Evolutionary conservation across 1,140 invertebrate species (phyloP).

Genomic region (Saccostrea glomerata): DNA sequence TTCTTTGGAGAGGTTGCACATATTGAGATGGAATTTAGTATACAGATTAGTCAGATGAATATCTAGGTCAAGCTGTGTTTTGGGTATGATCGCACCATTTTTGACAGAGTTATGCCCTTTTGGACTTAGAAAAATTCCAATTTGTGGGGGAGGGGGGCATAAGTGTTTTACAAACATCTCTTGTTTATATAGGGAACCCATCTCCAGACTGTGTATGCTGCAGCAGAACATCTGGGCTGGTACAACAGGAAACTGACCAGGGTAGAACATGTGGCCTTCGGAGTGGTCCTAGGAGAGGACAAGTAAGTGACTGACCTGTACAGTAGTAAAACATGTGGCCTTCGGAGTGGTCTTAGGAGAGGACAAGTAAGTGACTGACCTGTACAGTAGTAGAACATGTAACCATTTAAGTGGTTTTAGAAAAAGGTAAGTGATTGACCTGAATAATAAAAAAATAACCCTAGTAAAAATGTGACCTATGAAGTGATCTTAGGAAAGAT

Average conservation of each 20-base stretch:
- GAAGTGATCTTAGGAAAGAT: constrained; percentile 83
- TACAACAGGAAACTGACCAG: constrained; percentile 82
- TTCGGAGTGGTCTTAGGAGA: constrained; percentile 99
- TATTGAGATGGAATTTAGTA: no score
- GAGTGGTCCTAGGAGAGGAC: constrained; percentile 98
- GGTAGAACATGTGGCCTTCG: constrained; percentile 96
- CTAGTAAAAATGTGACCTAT: constrained; percentile 94
- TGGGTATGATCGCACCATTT: no score
- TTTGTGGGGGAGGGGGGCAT: no score
- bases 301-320: constrained; percentile 81
- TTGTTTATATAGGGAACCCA: constrained; percentile 83
- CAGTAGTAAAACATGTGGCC: constrained; percentile 91
- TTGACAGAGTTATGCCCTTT: no score
- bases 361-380: constrained; percentile 83
- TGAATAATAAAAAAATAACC: constrained; percentile 81
- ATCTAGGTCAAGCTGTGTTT: no score
- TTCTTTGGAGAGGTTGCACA: no score
- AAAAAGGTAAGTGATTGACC: constrained; percentile 85
- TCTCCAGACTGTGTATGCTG: constrained; percentile 85
- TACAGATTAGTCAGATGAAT: no score
- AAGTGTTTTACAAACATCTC: no score
- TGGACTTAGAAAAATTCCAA: no score
- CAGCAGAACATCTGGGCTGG: constrained; percentile 84
- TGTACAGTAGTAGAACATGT: constrained; percentile 91
- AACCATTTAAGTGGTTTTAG: constrained; percentile 97